These are phyloP conservation scores for Manis javanica DNA, from an alignment of 2,797 vertebrate genomes.

Conservation along the genomic window DNA sequence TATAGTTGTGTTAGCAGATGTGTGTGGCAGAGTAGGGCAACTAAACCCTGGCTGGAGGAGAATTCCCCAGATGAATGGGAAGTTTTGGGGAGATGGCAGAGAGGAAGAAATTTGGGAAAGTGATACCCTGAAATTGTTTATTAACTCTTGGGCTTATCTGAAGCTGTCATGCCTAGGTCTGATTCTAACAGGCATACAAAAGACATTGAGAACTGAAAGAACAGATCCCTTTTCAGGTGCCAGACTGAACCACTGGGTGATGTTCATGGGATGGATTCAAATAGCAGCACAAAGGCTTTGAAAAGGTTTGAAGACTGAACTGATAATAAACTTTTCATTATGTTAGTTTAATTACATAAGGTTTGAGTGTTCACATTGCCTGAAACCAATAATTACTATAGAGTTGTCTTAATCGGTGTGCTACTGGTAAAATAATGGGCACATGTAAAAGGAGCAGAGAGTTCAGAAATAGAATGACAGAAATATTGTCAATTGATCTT, in stretches of 20 bases:
- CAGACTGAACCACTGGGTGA: neutral
- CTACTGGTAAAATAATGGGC: neutral
- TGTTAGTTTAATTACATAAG: neutral
- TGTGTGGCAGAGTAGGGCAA: neutral
- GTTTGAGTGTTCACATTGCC: neutral
- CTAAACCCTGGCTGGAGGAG: neutral
- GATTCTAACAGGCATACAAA: neutral
- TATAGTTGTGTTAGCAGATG: neutral
- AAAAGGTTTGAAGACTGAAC: neutral
- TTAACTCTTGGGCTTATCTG: neutral
- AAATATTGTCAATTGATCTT: neutral
- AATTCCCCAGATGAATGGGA: neutral
- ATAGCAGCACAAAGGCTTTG: neutral
- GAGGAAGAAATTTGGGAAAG: neutral
- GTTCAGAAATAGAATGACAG: neutral
- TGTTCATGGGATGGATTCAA: neutral
- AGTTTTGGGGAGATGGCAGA: neutral
- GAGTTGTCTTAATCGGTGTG: neutral
- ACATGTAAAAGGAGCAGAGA: neutral
- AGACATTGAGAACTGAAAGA: neutral
- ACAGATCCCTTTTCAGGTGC: neutral
- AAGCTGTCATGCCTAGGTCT: neutral
- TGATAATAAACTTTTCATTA: neutral
- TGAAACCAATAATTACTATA: neutral
- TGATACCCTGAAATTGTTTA: neutral